Evolutionary conservation across 2,888 invertebrate genomes (phyloP), one percentile per base, ranked within the genome.

Genomic region (Megalurothrips usitatus): DNA sequence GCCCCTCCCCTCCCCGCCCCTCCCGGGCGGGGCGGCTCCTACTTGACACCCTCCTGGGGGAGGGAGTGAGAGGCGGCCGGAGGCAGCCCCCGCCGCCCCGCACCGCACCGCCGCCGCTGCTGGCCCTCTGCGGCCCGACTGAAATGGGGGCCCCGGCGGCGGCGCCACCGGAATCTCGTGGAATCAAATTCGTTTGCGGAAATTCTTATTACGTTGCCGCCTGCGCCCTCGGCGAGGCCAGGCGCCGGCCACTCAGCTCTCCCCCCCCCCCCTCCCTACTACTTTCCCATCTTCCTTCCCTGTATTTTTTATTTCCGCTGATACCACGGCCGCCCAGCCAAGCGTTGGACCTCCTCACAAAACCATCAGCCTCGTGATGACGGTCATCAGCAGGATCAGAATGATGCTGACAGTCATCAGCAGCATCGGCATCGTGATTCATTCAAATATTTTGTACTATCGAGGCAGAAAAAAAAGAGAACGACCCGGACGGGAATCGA

Each of bases 171-270:
- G 68, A 75, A 75, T 75, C 68, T 75, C 23, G 68, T 26, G 68
- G 68, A 75, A 75, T 75, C 68, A 75, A 75, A 26, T 75, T 75
- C 68, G 68, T 75, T 75, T 75, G 68, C 68, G 68, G 68, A 75
- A 75, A 75, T 75, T 75, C 68, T 75, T 75, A 75, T 75, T 75
- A 75, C 68, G 68, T 75, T 26, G 58, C 68, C 26, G 68, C 68
- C 68, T 75, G 23, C 68, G 68, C 23, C 68, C 23, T 43, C 34
- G 34, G 34, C 34, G 34, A 43, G 34, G 34, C 34, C 34, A 43
- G 34, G 34, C 34, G 34, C 2, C 34, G 34, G 34, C 34, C 34
- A 43, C 34, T 43, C 34, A 43, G 34, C 34, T n/a, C 34, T 43
- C 34, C 34, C 3, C 34, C 34, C 6, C 34, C 34, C 3, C 34